A percentile compares a stretch with the other conserved stretches of the same genome.
phyloP scores from a whole-genome alignment of 2,888 invertebrate species.

The Torymus auratus region DNA sequence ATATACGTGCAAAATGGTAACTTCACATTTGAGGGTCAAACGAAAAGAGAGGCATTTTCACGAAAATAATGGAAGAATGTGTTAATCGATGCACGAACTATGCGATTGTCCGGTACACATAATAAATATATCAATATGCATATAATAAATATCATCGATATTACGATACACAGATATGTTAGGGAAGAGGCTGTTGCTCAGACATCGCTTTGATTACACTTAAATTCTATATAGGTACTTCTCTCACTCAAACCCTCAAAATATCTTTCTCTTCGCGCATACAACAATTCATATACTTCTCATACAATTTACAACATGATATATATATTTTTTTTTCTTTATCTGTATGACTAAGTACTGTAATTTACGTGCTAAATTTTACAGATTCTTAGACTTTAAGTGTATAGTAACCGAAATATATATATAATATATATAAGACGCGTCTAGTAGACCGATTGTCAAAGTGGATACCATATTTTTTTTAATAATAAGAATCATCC shows the following conservation, averaged over 20 bases:
- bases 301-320: constrained; percentile 31
- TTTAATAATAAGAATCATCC: constrained; percentile 41
- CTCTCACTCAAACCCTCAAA: constrained; percentile 25
- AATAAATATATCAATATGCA: constrained; percentile 39
- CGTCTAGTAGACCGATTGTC: constrained; percentile 69
- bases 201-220: constrained; percentile 53
- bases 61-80: neutral
- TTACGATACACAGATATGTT: constrained; percentile 68
- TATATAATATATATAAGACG: constrained; percentile 57
- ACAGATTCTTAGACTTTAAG: constrained; percentile 26
- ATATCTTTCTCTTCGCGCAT: constrained; percentile 15
- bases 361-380: constrained; percentile 45
- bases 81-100: constrained; percentile 37
- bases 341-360: constrained; percentile 7
- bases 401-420: constrained; percentile 50
- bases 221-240: constrained; percentile 23
- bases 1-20: neutral
- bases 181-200: constrained; percentile 68
- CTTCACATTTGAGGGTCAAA: neutral
- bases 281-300: neutral
- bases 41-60: constrained; percentile 3
- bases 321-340: constrained; percentile 14
- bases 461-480: constrained; percentile 66
- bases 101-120: constrained; percentile 35
- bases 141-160: constrained; percentile 59